Evolutionary conservation across 2,888 invertebrate genomes (phyloP).

Genomic region (Polydrusus cervinus): DNA sequence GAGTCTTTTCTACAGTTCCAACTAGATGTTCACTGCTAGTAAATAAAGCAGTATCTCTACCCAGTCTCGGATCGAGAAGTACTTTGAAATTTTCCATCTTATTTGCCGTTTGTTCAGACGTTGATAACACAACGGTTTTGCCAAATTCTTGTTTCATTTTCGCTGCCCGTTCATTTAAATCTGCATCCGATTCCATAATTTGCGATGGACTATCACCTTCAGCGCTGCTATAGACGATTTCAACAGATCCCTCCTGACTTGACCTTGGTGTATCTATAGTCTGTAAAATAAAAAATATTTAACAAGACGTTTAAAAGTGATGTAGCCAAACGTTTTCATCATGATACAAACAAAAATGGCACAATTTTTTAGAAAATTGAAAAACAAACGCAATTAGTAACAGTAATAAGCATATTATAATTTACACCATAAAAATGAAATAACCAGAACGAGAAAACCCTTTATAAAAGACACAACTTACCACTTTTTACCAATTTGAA

Average conservation of each 20-base stretch:
- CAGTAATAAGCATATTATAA: conserved; percentile 1
- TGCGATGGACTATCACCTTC: conserved; percentile 70
- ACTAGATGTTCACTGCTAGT: conserved; percentile 68
- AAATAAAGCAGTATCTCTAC: conserved; percentile 61
- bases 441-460: background rate
- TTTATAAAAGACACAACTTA: conserved; percentile 12
- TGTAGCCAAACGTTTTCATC: conserved; percentile 3
- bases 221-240: conserved; percentile 69
- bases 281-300: conserved; percentile 25
- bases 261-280: conserved; percentile 43
- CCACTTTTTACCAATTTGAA: conserved; percentile 22
- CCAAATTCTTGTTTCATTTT: conserved; percentile 72
- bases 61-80: conserved; percentile 65
- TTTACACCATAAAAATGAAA: conserved; percentile 4
- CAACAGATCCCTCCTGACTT: conserved; percentile 67
- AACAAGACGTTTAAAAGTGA: background rate
- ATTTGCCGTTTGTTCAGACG: conserved; percentile 20
- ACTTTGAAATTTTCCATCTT: conserved; percentile 58
- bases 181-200: conserved; percentile 69
- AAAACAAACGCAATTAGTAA: conserved; percentile 9
- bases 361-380: conserved; percentile 21
- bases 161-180: conserved; percentile 70
- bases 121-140: conserved; percentile 42
- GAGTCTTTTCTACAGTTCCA: conserved; percentile 70
- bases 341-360: conserved; percentile 45